Percentiles rank a stretch among this genome's conserved stretches.
Conservation (phyloP, 2,888 invertebrate genomes). For the Rhogogaster chlorosoma region DNA sequence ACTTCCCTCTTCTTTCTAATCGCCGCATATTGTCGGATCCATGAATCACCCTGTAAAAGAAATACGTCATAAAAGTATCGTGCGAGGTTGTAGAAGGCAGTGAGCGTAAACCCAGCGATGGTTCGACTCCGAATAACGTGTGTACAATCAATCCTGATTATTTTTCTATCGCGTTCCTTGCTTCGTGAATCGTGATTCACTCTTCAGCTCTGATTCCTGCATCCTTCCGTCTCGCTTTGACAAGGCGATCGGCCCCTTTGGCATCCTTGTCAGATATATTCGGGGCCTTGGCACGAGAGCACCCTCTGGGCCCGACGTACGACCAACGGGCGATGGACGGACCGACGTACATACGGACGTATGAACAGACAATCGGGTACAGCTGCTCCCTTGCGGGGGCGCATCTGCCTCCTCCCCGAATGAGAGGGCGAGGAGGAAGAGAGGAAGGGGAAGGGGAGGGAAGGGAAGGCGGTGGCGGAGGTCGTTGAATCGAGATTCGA, state of each 20-base stretch:
- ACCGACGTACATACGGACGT: slow-evolving; percentile 3
- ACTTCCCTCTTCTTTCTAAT: background rate
- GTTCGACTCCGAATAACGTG: background rate
- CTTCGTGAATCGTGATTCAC: slow-evolving; percentile 54
- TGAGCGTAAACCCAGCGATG: background rate
- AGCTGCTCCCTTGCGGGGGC: slow-evolving; percentile 73
- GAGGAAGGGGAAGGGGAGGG: background rate
- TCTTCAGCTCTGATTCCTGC: slow-evolving; percentile 14
- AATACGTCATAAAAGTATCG: background rate
- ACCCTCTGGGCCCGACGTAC: slow-evolving; percentile 43
- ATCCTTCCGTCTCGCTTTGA: slow-evolving; percentile 12
- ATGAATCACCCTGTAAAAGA: slow-evolving; percentile 12
- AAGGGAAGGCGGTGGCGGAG: slow-evolving; percentile 25
- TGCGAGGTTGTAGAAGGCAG: background rate
- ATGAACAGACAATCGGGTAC: slow-evolving; percentile 67
- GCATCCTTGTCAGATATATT: slow-evolving; percentile 35
- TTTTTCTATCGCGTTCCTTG: slow-evolving; percentile 64
- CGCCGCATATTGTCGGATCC: background rate
- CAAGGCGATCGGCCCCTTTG: background rate
- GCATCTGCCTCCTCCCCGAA: slow-evolving; percentile 68
- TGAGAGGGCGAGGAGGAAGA: slow-evolving; percentile 13
- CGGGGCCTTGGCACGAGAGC: slow-evolving; percentile 58
- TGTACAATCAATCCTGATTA: slow-evolving; percentile 55
- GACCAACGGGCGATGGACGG: background rate
- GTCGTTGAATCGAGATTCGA: slow-evolving; percentile 49